These are phyloP conservation scores for Edolisoma coerulescens DNA, from an alignment of 2,113 vertebrate species.

Conservation along the genomic window DNA sequence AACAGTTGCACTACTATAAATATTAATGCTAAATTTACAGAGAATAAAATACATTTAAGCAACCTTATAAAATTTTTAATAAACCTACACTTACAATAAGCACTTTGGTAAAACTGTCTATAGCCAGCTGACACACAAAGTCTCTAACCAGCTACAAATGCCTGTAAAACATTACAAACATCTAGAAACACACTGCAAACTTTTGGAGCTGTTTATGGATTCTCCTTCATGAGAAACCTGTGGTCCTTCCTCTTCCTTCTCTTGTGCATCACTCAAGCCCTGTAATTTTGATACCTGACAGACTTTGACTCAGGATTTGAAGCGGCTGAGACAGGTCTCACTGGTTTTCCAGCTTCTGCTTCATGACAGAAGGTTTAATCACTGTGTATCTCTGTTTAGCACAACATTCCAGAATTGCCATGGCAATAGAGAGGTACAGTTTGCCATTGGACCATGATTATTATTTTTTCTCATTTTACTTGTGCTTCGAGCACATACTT, in stretches of 20 bases:
- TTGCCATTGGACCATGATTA: background rate
- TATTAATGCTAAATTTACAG: constrained; percentile 43
- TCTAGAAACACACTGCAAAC: background rate
- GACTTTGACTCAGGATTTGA: background rate
- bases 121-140: background rate
- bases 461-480: constrained; percentile 15
- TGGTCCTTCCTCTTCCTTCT: background rate
- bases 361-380: constrained; percentile 14
- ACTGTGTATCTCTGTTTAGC: background rate
- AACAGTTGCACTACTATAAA: constrained; percentile 34
- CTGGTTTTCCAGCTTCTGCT: background rate
- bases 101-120: background rate
- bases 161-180: background rate
- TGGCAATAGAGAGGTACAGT: constrained; percentile 35
- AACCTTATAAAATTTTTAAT: constrained; percentile 26
- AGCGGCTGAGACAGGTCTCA: background rate
- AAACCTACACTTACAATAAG: background rate
- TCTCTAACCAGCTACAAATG: background rate
- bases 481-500: background rate
- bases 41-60: constrained; percentile 21
- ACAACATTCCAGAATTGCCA: constrained; percentile 47
- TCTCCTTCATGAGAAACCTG: background rate
- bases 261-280: background rate
- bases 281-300: background rate
- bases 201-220: background rate